Conservation (phyloP, 2,113 vertebrate species). For the Acanthochromis polyacanthus region DNA sequence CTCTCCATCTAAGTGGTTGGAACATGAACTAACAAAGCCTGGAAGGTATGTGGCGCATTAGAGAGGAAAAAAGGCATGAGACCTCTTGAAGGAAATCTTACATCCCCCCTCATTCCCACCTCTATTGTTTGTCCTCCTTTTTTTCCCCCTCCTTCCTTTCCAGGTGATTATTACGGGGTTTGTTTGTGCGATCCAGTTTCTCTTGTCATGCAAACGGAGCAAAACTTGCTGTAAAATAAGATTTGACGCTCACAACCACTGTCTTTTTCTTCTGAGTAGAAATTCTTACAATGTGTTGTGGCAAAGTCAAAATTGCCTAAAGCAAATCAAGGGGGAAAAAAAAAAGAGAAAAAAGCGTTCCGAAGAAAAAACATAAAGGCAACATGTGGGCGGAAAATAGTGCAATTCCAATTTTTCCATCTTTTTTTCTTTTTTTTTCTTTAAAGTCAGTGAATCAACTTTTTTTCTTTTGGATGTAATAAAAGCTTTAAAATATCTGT, state of each 20-base stretch:
- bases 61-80: not conserved
- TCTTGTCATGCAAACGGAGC: slow-evolving; percentile 30
- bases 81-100: slow-evolving; percentile 4
- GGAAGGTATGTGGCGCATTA: not conserved
- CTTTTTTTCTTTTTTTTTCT: slow-evolving; percentile 1
- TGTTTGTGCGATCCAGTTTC: slow-evolving; percentile 28
- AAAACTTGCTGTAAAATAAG: slow-evolving; percentile 55
- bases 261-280: slow-evolving; percentile 59
- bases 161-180: slow-evolving; percentile 19
- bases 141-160: slow-evolving; percentile 18
- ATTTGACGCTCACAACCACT: slow-evolving; percentile 38
- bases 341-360: slow-evolving; percentile 28
- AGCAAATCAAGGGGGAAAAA: slow-evolving; percentile 43
- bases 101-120: not conserved
- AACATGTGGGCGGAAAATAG: slow-evolving; percentile 45
- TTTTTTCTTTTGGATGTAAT: slow-evolving; percentile 75
- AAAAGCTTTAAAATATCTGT: slow-evolving; percentile 84
- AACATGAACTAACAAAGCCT: slow-evolving; percentile 18
- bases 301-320: slow-evolving; percentile 45
- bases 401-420: slow-evolving; percentile 52
- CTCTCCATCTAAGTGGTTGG: slow-evolving; percentile 19
- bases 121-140: slow-evolving; percentile 1
- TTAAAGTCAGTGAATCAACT: slow-evolving; percentile 45
- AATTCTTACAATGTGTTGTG: slow-evolving; percentile 49
- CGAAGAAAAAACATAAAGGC: slow-evolving; percentile 10